A percentile compares a stretch with the other conserved stretches of the same genome.
Conservation (phyloP, 2,797 vertebrate species). For the Phaenicophaeus curvirostris region DNA sequence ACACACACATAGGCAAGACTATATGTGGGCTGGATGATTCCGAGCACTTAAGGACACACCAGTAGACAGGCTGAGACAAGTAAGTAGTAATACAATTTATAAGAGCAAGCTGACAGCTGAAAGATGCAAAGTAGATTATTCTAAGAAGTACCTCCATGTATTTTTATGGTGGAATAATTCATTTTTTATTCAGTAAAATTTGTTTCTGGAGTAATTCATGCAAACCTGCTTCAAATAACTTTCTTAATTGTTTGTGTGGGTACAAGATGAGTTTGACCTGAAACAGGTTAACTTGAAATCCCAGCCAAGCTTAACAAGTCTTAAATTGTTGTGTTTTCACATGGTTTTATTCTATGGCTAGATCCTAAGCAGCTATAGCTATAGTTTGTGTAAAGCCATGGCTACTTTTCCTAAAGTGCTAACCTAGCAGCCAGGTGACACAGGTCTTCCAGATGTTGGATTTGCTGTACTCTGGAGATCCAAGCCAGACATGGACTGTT, state of each 20-base stretch:
- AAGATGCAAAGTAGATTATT: conserved; percentile 58
- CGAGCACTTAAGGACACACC: conserved; percentile 47
- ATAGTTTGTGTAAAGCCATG: not conserved
- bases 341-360: not conserved
- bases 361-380: not conserved
- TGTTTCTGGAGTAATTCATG: conserved; percentile 37
- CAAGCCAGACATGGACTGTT: not conserved
- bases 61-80: conserved; percentile 42
- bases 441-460: not conserved
- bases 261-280: not conserved
- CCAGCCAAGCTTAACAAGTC: conserved; percentile 1
- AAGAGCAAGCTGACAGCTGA: conserved; percentile 7
- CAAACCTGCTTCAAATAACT: not conserved
- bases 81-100: not conserved
- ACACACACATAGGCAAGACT: not conserved
- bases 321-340: not conserved
- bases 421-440: not conserved
- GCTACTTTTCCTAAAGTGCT: not conserved
- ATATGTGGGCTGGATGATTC: not conserved
- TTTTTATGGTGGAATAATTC: conserved; percentile 21
- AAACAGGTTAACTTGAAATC: conserved; percentile 8
- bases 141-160: conserved; percentile 15
- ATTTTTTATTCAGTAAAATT: conserved; percentile 26
- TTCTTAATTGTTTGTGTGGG: conserved; percentile 24
- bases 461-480: not conserved